Evolutionary conservation across 1,140 invertebrate species (phyloP).

Genomic region (Paralvinella palmiformis): DNA sequence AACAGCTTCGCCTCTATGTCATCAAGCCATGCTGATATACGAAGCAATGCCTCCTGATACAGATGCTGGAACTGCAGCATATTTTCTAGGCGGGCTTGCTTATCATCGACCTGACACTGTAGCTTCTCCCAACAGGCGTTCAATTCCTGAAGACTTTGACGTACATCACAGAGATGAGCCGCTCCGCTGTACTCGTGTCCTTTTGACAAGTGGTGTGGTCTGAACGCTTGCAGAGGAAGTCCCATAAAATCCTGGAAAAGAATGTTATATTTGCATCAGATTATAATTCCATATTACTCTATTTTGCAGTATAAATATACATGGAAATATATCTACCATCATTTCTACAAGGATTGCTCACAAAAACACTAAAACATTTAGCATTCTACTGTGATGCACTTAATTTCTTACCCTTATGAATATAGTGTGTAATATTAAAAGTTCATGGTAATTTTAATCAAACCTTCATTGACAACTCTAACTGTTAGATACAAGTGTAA

Average conservation of each 20-base stretch:
- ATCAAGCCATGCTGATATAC: slow-evolving; percentile 39
- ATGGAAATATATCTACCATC: too few relatives aligned
- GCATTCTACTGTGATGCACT: too few relatives aligned
- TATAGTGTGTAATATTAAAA: too few relatives aligned
- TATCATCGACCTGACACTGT: slow-evolving; percentile 33
- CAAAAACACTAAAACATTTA: too few relatives aligned
- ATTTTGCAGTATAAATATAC: too few relatives aligned
- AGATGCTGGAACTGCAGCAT: slow-evolving; percentile 39
- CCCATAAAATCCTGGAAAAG: neutral
- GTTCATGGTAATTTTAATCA: too few relatives aligned
- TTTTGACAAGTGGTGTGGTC: neutral
- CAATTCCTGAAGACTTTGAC: slow-evolving; percentile 27
- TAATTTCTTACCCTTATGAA: too few relatives aligned
- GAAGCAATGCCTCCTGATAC: slow-evolving; percentile 36
- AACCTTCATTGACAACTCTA: too few relatives aligned
- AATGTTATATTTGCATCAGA: too few relatives aligned
- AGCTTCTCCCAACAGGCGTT: slow-evolving; percentile 35
- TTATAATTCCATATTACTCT: too few relatives aligned
- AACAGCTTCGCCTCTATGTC: slow-evolving; percentile 34
- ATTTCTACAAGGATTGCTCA: too few relatives aligned
- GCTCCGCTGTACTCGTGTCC: neutral
- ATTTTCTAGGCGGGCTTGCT: slow-evolving; percentile 30
- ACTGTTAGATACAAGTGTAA: too few relatives aligned
- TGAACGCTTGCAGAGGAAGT: neutral
- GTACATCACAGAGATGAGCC: slow-evolving; percentile 1